Base-by-base conservation (phyloP, 92 coral and sea anemone species). In the Umimayanthus chanpuru region DNA sequence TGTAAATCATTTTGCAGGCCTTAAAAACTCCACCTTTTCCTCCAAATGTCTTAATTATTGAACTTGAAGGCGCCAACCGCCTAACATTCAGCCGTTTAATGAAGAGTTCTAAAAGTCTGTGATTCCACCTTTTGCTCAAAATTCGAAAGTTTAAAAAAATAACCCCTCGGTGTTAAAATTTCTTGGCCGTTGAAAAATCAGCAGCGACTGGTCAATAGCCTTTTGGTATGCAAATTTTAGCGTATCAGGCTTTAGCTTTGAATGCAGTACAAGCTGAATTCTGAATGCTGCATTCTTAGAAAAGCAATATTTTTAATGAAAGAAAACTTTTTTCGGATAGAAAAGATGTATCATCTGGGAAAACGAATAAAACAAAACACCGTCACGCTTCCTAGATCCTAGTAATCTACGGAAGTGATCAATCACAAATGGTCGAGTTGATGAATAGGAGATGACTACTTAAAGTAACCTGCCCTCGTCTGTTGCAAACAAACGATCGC, bases 401-500 rank as follows among this genome's bases (percentile, higher is more conserved):
- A 61, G 21, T 56, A 14, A 56, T 61, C 67, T 18, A 61, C 67
- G 67, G 67, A 61, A 61, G 21, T 20, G 67, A 21, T 61, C 21
- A 61, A 61, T 61, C 67, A 61, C 67, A 61, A 61, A 61, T 61
- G 25, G 67, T 18, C 6, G 67, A 0, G 67, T 18, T 61, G n/a
- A 56, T 56, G 65, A 56, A 56, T 56, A 18, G 65, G 25, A 15
- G 67, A 14, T 3, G 7, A 41, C 18, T 55, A 80, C 84, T 53
- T 29, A 30, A 53, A 56, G 12, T 30, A 28, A 80, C 67, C 67
- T 29, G 21, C 40, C 64, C 84, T 50, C 49, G 32, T 30, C 72
- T 55, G 72, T 23, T 80, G 28, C 30, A 79, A 55, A 64, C 29
- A 79, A 32, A 79, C 58, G 83, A 79, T 5, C 44, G 49, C 36